Conservation (phyloP, 1,140 invertebrate species). For the Drosophila navojoa region DNA sequence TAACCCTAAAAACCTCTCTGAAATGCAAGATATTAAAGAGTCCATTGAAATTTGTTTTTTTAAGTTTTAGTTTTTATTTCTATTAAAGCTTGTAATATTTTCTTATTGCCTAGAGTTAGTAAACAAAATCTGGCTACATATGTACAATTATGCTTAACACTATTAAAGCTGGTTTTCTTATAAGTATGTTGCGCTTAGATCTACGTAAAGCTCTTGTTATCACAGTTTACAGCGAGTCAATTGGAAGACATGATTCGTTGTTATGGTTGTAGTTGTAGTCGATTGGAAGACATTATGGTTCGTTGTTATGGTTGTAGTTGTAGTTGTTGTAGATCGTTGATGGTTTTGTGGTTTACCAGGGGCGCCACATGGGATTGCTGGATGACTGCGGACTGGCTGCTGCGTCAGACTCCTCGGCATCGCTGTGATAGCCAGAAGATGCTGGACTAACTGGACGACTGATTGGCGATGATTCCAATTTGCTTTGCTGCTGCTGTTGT, state of each 20-base stretch:
- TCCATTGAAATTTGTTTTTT: constrained; percentile 15
- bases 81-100: constrained; percentile 68
- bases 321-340: constrained; percentile 15
- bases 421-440: constrained; percentile 79
- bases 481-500: constrained; percentile 36
- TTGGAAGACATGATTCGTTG: constrained; percentile 74
- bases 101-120: constrained; percentile 46
- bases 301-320: constrained; percentile 33
- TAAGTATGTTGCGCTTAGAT: constrained; percentile 22
- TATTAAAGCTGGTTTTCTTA: constrained; percentile 52
- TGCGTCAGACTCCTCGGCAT: constrained; percentile 62
- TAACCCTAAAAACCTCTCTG: too few relatives aligned
- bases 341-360: constrained; percentile 85
- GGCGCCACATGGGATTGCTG: constrained; percentile 86
- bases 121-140: constrained; percentile 13
- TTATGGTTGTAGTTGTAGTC: constrained; percentile 29
- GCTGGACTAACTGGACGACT: constrained; percentile 70
- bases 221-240: constrained; percentile 66
- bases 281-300: constrained; percentile 76
- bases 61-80: constrained; percentile 51
- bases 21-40: constrained; percentile 1
- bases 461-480: constrained; percentile 46
- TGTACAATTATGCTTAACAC: constrained; percentile 19
- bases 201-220: constrained; percentile 72
- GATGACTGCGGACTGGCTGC: constrained; percentile 84